Evolutionary conservation across 2,797 vertebrate species (phyloP).

Genomic region (Oryzias sinensis): DNA sequence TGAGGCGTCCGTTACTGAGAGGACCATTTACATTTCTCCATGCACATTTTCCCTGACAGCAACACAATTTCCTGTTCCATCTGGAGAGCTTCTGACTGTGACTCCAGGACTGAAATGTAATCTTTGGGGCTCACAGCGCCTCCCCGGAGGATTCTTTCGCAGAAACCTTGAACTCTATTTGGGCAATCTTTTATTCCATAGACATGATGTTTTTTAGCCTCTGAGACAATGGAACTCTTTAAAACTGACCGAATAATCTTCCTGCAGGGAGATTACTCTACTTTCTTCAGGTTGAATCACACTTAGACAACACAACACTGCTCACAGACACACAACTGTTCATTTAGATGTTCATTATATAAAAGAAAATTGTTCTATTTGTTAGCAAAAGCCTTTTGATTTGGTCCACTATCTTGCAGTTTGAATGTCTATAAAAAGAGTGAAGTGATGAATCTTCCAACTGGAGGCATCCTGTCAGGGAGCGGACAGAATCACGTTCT

Average conservation of each 20-base stretch:
- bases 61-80: slow-evolving; percentile 85
- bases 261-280: slow-evolving; percentile 52
- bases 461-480: no score
- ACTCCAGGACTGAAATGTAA: slow-evolving; percentile 79
- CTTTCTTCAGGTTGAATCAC: slow-evolving; percentile 24
- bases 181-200: slow-evolving; percentile 74
- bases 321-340: background rate
- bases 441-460: no score
- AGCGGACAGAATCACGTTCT: no score
- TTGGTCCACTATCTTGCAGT: no score
- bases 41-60: slow-evolving; percentile 77
- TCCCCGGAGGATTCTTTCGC: slow-evolving; percentile 73
- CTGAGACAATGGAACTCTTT: slow-evolving; percentile 59
- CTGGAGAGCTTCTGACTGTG: slow-evolving; percentile 77
- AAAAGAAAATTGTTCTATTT: no score
- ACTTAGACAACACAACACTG: background rate
- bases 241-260: slow-evolving; percentile 61
- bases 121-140: slow-evolving; percentile 70
- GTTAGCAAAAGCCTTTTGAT: no score
- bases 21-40: slow-evolving; percentile 82
- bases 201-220: slow-evolving; percentile 50
- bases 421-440: no score
- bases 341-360: no score
- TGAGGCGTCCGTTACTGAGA: slow-evolving; percentile 72
- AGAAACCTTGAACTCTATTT: slow-evolving; percentile 75